Base-by-base conservation (phyloP, 2,888 invertebrate species). In the Aphidius colemani region DNA sequence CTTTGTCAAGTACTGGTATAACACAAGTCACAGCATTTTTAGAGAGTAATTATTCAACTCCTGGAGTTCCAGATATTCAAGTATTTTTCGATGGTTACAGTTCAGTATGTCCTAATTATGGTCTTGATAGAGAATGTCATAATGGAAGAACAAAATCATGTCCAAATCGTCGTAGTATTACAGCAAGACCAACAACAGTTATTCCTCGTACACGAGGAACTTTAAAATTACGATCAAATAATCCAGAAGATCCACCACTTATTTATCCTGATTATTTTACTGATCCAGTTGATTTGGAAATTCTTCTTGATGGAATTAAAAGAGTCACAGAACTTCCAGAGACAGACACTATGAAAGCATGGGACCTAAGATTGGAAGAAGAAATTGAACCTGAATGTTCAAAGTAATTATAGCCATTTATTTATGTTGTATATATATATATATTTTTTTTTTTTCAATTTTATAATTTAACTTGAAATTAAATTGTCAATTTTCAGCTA, bases 201-300 rank as follows among this genome's bases (percentile, higher is more conserved):
- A 61, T 69, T 0, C 56, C 75, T 0, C 74, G 71, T 6, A 77
- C 78, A 57, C 71, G 84, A 58, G 93, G 93, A 1, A 83, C 84
- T 69, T 75, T 93, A 51, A 86, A 85, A 70, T 82, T 93, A 7
- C 84, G 86, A 66, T 88, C 88, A 0, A 83, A 75, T 7, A 86
- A 92, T 80, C 91, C 92, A 0, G 84, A 86, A 63, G 86, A 88
- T n/a, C 84, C 87, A 63, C 91, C 92, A 0, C 81, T 86, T 44
- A 85, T 93, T 64, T 87, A 90, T 71, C 90, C 91, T 0, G 90
- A 92, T 79, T 93, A 92, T 75, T 85, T 93, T 69, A 84, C 87
- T 2, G 84, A 88, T 58, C 83, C 85, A 67, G 84, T 87, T 61
- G 92, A 93, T 70, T 76, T 87, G 1, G 84, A 84, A 30, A 85